Base-by-base conservation (phyloP, 2,888 invertebrate genomes). In the Drosophila hamatofila region DNA sequence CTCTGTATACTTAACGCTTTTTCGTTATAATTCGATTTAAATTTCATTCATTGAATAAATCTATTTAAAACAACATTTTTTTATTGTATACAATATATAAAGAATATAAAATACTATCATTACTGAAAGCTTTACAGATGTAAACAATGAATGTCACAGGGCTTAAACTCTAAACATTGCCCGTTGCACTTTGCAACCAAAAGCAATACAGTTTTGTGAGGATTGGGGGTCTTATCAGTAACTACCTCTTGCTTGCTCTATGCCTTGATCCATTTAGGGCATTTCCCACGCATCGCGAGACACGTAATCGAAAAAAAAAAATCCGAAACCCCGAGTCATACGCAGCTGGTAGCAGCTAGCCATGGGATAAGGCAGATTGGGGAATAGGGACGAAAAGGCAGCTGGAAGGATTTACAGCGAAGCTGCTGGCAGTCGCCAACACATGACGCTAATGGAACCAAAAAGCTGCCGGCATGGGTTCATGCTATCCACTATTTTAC, bases 391-490 rank as follows among this genome's bases (percentile, higher is more conserved):
- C n/a, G n/a, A 11, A 6, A n/a, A 25, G 39, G n/a, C 21, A 42
- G 37, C 46, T 35, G 35, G 39, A 39, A 57, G 62, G 57, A 71
- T 41, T 61, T 71, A 41, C 71, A 57, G 70, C 39, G 56, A 23
- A 61, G 61, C 49, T 70, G 49, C 35, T 62, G 46, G 46, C 61
- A 61, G 44, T 44, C 56, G 44, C 56, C 78, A 65, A 37, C 77
- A 78, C 79, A 77, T 78, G 77, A 77, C 79, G 62, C 75, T 78
- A 77, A 77, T 77, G 77, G 79, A 78, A 74, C 59, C 77, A 62
- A 66, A 75, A 56, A 69, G 68, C 69, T 73, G 64, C 68, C 70
- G 49, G 52, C 59, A 48, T 51, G 55, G 41, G 30, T 44, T 66
- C 56, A 41, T 48, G 51, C 61, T 37, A 62, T 62, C 21, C 63